Base-by-base conservation (phyloP, 37 sponge, comb jelly and placozoan species). In the Crambe crambe region DNA sequence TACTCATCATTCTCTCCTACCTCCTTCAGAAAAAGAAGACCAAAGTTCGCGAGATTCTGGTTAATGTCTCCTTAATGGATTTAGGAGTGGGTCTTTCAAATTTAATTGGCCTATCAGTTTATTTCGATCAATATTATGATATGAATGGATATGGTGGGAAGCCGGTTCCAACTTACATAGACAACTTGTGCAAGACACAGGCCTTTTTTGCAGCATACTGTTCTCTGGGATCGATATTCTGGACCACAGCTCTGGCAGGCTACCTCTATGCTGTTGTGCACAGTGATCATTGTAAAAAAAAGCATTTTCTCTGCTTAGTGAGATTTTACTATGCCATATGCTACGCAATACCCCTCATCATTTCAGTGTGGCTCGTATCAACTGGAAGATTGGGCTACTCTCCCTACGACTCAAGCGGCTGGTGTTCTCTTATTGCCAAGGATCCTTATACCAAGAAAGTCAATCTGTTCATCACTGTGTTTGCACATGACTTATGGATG, bases 41-140 rank as follows among this genome's bases (percentile, higher is more conserved):
- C 56, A 86, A 54, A 51, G 77, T 79, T 17, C 71, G 92, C 0
- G 38, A 39, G 27, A 79, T 86, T 26, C 79, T 91, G 18, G 67
- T 91, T 0, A 78, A 86, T 80, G 58, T 91, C 68, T 91, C 92
- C 27, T 39, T 91, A 36, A 91, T 91, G 92, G 92, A 91, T 70
- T 39, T 91, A 30, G 76, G 74, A 30, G 71, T 65, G 12, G 78
- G 72, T 15, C 0, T 78, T 1, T 56, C 80, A 21, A 86, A 91
- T 35, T 60, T 91, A 27, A 60, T 86, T 3, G 92, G 92, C 35
- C 42, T 61, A 1, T 32, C 58, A 23, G 60, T 90, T 40, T 73
- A 83, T 56, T 89, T 89, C 63, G 85, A 84, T 30, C 68, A 56
- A 29, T 85, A 44, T 47, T 85, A 73, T 47, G 36, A 35, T 56